Evolutionary conservation across 2,888 invertebrate species (phyloP).

Genomic region (Campopleginae sp.): DNA sequence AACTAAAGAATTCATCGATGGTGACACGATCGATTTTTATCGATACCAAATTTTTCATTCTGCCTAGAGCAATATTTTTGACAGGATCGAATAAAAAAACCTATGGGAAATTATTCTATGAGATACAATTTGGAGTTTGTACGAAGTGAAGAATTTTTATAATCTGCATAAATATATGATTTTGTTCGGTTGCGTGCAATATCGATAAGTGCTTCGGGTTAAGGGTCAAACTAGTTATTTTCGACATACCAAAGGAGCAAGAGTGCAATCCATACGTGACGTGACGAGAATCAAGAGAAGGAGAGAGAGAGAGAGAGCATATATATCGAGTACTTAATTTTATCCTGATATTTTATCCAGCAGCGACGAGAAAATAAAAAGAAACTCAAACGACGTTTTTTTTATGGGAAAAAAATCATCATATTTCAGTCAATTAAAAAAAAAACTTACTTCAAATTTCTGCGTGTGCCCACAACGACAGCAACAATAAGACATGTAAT

Average conservation of each 20-base stretch:
- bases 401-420: background rate
- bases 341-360: background rate
- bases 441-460: slow-evolving; percentile 85
- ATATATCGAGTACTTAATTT: slow-evolving; percentile 28
- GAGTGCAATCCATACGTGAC: slow-evolving; percentile 32
- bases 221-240: slow-evolving; percentile 63
- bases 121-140: background rate
- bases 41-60: background rate
- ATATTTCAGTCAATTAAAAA: background rate
- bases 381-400: background rate
- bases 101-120: background rate
- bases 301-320: background rate
- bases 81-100: background rate
- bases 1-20: background rate
- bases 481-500: slow-evolving; percentile 87
- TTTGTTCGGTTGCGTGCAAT: slow-evolving; percentile 47
- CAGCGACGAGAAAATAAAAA: background rate
- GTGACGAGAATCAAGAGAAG: slow-evolving; percentile 39
- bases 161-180: slow-evolving; percentile 12
- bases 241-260: slow-evolving; percentile 33
- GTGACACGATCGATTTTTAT: background rate
- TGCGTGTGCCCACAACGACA: slow-evolving; percentile 87
- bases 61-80: background rate
- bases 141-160: background rate
- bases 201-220: slow-evolving; percentile 68